Evolutionary conservation across 2,113 vertebrate genomes (phyloP).

Genomic region (Nerophis ophidion): DNA sequence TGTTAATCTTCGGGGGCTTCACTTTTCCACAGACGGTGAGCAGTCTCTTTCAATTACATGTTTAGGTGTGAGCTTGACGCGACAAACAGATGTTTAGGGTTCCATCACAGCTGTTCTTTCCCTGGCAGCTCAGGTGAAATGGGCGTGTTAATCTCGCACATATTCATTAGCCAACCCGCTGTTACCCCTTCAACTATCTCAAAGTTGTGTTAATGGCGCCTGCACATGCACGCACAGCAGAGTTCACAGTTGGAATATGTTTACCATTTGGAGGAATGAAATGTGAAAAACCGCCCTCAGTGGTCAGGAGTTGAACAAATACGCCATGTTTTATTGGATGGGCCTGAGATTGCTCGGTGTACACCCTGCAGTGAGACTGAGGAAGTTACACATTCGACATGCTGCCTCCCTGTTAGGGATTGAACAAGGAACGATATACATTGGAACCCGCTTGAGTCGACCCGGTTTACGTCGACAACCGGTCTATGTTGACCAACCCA

Average conservation of each 20-base stretch:
- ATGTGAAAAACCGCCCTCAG: conserved; percentile 62
- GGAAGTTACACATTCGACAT: conserved; percentile 39
- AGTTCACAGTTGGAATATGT: conserved; percentile 40
- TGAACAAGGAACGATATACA: no score
- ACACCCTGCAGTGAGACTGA: conserved; percentile 12
- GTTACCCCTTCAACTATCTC: conserved; percentile 17
- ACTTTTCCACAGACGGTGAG: conserved; percentile 1
- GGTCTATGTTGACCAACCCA: no score
- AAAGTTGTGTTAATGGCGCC: conserved; percentile 34
- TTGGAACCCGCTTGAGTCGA: no score
- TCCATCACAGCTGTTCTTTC: conserved; percentile 50
- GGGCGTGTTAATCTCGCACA: conserved; percentile 20
- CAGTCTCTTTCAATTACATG: neutral
- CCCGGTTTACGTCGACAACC: no score
- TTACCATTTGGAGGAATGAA: conserved; percentile 68
- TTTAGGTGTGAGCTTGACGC: conserved; percentile 17
- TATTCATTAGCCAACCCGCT: conserved; percentile 31
- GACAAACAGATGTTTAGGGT: conserved; percentile 57
- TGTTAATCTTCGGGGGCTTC: neutral
- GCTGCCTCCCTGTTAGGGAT: conserved; percentile 22
- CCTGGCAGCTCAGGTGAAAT: conserved; percentile 32
- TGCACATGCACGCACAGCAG: conserved; percentile 30
- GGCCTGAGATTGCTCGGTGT: conserved; percentile 27
- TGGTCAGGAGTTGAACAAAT: conserved; percentile 58
- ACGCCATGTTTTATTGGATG: conserved; percentile 56